These are phyloP conservation scores for Tadarida brasiliensis DNA, from an alignment of 2,797 vertebrate species.

Conservation along the genomic window DNA sequence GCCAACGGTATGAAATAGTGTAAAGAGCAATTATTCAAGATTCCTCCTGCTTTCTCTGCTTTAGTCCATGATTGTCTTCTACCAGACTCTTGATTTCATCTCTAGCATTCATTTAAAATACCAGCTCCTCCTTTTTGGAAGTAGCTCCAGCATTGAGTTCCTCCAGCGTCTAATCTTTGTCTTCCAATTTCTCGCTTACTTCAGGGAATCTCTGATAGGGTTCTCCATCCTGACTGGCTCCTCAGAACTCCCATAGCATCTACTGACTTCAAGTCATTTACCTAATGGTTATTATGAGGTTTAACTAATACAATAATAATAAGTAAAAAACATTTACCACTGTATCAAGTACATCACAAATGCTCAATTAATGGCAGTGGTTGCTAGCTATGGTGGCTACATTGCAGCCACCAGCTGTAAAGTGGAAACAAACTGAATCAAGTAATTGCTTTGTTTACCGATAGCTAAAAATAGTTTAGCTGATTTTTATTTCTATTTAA, in stretches of 20 bases:
- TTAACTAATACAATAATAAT: neutral
- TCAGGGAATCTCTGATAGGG: neutral
- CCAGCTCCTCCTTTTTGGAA: neutral
- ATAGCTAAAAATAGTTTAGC: neutral
- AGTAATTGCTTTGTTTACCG: neutral
- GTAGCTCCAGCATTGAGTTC: neutral
- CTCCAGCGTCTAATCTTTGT: neutral
- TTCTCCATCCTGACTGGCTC: neutral
- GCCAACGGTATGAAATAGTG: neutral
- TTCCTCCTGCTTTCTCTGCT: neutral
- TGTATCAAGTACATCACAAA: neutral
- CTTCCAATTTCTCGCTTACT: neutral
- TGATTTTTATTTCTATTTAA: conserved; percentile 46
- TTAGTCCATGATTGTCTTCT: neutral
- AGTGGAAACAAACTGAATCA: neutral
- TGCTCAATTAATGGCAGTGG: neutral
- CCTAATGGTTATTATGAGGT: neutral
- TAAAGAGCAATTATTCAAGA: neutral
- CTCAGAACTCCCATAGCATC: neutral
- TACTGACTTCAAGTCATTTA: neutral
- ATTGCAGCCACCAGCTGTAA: neutral
- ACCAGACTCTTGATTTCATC: neutral
- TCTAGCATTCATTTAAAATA: neutral
- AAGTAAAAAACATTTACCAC: neutral
- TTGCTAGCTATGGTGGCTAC: neutral